Conservation (phyloP, 2,797 vertebrate species). For the Balearica regulorum region DNA sequence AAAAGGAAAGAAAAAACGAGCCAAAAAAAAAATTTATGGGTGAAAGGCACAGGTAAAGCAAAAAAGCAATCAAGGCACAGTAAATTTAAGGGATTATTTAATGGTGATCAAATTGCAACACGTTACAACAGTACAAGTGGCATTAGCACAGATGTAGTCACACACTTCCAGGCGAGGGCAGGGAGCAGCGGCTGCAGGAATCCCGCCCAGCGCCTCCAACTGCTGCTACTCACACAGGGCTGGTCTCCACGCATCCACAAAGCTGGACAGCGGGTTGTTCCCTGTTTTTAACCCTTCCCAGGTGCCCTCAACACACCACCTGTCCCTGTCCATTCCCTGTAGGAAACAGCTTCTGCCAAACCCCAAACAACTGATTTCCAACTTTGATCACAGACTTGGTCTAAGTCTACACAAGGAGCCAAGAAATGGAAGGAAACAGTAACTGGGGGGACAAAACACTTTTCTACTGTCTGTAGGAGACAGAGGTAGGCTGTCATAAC, state of each 20-base stretch:
- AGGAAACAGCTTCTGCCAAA: background rate
- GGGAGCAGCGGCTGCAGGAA: background rate
- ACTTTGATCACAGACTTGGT: background rate
- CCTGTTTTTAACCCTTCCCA: background rate
- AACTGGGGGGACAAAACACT: background rate
- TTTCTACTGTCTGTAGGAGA: background rate
- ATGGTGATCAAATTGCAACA: background rate
- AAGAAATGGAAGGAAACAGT: background rate
- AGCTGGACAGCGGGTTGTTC: background rate
- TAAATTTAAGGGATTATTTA: slow-evolving; percentile 4
- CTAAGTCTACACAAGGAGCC: background rate
- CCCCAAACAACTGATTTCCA: background rate
- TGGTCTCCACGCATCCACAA: accelerated
- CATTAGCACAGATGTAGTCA: background rate
- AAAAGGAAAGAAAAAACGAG: background rate
- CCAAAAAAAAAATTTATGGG: background rate
- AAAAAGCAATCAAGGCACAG: background rate
- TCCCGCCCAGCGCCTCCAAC: background rate
- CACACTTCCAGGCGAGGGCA: background rate
- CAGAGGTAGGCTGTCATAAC: background rate
- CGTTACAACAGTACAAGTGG: background rate
- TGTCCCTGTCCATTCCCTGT: background rate
- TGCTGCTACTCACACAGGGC: accelerated
- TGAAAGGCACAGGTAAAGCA: background rate
- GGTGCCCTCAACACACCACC: background rate